Conservation (phyloP, 2,888 invertebrate species). For the Metallyticus violacea region DNA sequence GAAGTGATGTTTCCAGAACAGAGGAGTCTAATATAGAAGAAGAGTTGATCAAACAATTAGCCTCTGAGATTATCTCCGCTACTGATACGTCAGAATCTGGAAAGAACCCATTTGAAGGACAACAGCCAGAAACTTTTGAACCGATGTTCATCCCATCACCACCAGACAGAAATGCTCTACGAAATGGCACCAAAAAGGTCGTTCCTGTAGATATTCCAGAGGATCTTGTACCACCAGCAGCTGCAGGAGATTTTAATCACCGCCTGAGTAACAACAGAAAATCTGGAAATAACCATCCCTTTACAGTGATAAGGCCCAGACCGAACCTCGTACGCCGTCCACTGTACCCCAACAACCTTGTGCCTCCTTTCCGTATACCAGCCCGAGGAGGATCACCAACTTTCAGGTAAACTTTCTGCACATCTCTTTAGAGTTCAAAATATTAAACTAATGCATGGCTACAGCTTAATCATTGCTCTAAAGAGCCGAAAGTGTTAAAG, state of each 20-base stretch:
- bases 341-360: constrained; percentile 29
- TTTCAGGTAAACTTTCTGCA: constrained; percentile 23
- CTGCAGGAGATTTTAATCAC: neutral
- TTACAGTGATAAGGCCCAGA: constrained; percentile 45
- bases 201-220: constrained; percentile 34
- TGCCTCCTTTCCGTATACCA: constrained; percentile 29
- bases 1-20: constrained; percentile 32
- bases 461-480: too few species aligned
- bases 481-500: too few species aligned
- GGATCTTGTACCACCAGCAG: constrained; percentile 21
- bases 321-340: constrained; percentile 47
- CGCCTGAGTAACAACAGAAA: constrained; percentile 31
- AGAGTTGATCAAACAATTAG: constrained; percentile 39
- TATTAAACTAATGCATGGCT: too few species aligned
- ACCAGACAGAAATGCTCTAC: constrained; percentile 52
- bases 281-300: constrained; percentile 9
- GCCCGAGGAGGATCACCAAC: constrained; percentile 24
- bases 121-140: constrained; percentile 61
- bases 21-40: constrained; percentile 49
- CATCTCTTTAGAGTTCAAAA: too few species aligned
- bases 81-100: constrained; percentile 36
- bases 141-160: constrained; percentile 82
- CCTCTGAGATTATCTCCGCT: constrained; percentile 43
- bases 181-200: constrained; percentile 36
- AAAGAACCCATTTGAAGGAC: constrained; percentile 50